Percentiles rank a stretch among this genome's conserved stretches.
Conservation (phyloP, 2,888 invertebrate genomes). For the Cantharis rufa region DNA sequence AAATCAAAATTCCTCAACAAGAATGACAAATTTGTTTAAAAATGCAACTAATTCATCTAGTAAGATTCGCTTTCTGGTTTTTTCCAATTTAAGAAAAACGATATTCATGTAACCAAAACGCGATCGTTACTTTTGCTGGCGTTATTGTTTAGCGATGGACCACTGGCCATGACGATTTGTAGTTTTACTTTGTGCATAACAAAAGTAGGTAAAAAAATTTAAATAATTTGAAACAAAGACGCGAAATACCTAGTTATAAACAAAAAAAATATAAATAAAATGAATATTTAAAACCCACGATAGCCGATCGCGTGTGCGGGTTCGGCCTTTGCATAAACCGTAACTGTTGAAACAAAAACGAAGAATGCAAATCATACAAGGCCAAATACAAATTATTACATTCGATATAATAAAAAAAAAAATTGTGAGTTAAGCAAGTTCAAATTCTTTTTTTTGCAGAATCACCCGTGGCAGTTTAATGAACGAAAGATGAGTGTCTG, state of each 20-base stretch:
- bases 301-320: not conserved
- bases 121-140: not conserved
- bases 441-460: not conserved
- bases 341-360: slow-evolving; percentile 1
- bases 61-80: not conserved
- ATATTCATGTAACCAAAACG: not conserved
- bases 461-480: not conserved
- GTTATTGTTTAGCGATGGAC: not conserved
- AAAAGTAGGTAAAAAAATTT: not conserved
- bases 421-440: not conserved
- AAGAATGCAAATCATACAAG: not conserved
- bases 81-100: not conserved
- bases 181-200: not conserved
- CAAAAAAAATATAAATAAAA: not conserved
- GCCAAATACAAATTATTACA: not conserved
- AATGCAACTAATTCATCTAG: not conserved
- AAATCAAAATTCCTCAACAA: not conserved
- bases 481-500: not conserved
- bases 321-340: not conserved
- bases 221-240: not conserved
- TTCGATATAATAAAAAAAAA: not conserved
- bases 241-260: not conserved
- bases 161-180: not conserved
- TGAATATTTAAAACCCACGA: not conserved
- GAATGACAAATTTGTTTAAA: not conserved